A percentile compares a stretch with the other conserved stretches of the same genome.
These are phyloP conservation scores for Istiophorus platypterus DNA, from an alignment of 2,113 vertebrate species.

Conservation along the genomic window DNA sequence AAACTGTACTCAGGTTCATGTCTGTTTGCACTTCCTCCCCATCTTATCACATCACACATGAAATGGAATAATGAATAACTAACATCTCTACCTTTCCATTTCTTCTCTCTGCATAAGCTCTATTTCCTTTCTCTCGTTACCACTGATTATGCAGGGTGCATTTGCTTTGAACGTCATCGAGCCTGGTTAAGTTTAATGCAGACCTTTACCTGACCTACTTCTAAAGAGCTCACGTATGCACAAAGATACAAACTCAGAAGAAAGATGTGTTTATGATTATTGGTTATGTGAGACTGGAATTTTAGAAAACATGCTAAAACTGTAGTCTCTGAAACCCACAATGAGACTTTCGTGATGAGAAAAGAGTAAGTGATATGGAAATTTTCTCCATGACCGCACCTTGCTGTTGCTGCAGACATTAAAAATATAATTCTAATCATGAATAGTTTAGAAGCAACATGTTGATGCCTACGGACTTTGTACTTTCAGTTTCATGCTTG, in stretches of 20 bases:
- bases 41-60: constrained; percentile 42
- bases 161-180: constrained; percentile 62
- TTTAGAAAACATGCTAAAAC: no score
- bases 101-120: constrained; percentile 35
- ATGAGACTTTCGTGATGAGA: no score
- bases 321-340: no score
- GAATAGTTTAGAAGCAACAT: no score
- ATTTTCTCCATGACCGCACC: no score
- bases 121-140: constrained; percentile 19
- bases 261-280: constrained; percentile 42
- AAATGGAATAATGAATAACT: constrained; percentile 67
- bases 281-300: constrained; percentile 34
- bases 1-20: constrained; percentile 23
- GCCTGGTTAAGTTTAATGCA: constrained; percentile 59
- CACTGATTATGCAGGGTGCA: constrained; percentile 44
- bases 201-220: constrained; percentile 70
- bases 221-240: constrained; percentile 7
- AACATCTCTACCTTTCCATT: background rate
- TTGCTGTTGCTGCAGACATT: background rate
- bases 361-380: no score
- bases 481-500: no score
- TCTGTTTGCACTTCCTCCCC: background rate
- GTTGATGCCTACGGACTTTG: no score
- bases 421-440: background rate
- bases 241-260: constrained; percentile 8